These are phyloP conservation scores for Xenopus petersii DNA, from an alignment of 2,797 vertebrate genomes.

Conservation along the genomic window DNA sequence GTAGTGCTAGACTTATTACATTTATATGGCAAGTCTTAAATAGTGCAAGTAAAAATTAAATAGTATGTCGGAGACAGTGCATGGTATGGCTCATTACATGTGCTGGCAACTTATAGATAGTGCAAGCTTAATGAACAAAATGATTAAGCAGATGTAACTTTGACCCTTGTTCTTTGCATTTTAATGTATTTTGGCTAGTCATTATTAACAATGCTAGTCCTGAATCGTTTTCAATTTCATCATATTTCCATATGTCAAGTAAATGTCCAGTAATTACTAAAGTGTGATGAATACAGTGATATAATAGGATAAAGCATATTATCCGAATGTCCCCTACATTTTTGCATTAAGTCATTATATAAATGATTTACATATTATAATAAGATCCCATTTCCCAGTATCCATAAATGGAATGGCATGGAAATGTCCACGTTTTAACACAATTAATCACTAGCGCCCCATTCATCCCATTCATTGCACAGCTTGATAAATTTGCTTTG, in stretches of 20 bases:
- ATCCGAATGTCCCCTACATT: constrained; percentile 23
- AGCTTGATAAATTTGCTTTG: constrained; percentile 37
- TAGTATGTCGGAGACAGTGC: no score
- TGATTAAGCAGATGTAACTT: no score
- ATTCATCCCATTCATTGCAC: constrained; percentile 27
- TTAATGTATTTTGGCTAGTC: constrained; percentile 1
- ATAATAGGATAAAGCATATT: constrained; percentile 19
- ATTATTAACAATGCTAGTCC: constrained; percentile 12
- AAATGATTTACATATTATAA: constrained; percentile 46
- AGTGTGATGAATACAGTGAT: constrained; percentile 40
- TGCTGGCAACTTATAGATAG: no score
- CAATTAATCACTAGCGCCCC: constrained; percentile 40
- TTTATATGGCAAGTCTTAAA: no score
- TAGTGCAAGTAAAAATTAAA: no score
- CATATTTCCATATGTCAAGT: constrained; percentile 38
- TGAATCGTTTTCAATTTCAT: constrained; percentile 6
- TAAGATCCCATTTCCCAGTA: constrained; percentile 33
- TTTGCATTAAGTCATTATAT: constrained; percentile 37
- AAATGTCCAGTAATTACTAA: constrained; percentile 41
- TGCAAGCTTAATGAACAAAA: no score
- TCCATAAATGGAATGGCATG: constrained; percentile 26
- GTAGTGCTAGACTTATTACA: no score
- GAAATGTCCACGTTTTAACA: constrained; percentile 43
- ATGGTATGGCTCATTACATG: no score
- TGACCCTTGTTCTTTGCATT: background rate